A percentile compares a stretch with the other conserved stretches of the same genome.
Conservation (phyloP, 35 echinoderm and acorn worm genomes). For the Strongylocentrotus purpuratus region DNA sequence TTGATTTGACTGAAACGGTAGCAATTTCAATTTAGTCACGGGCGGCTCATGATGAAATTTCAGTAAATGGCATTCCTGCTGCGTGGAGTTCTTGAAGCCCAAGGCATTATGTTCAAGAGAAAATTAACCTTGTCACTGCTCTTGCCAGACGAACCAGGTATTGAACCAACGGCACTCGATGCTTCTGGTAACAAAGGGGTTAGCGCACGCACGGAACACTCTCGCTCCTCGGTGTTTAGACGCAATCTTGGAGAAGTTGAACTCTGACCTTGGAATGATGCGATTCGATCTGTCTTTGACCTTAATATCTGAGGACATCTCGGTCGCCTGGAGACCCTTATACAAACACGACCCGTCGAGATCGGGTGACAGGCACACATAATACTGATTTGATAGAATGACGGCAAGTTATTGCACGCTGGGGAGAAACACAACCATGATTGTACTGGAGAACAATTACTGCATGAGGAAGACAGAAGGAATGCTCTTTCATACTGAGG, state of each 20-base stretch:
- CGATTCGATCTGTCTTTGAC: not conserved
- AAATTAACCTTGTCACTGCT: too few species aligned
- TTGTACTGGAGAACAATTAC: too few species aligned
- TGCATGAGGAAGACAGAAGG: too few species aligned
- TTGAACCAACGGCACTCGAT: too few species aligned
- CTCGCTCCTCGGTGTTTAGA: not conserved
- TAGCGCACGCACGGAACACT: not conserved
- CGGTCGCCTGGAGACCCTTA: not conserved
- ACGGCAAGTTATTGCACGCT: not conserved
- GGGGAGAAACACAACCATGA: not conserved
- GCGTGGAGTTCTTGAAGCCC: not conserved
- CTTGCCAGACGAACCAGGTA: too few species aligned
- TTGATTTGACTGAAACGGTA: too few species aligned
- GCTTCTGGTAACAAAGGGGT: too few species aligned
- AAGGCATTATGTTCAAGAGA: too few species aligned
- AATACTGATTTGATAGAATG: not conserved
- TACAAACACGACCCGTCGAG: not conserved
- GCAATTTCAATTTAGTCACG: not conserved
- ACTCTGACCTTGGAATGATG: not conserved
- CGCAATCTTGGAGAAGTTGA: not conserved
- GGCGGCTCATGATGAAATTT: not conserved
- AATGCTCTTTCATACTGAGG: too few species aligned
- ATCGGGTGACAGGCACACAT: not conserved
- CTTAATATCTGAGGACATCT: constrained; percentile 3
- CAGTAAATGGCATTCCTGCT: not conserved